Evolutionary conservation across 1,140 invertebrate species (phyloP), one percentile per base, ranked within the genome.

Genomic region (Delia radicum): DNA sequence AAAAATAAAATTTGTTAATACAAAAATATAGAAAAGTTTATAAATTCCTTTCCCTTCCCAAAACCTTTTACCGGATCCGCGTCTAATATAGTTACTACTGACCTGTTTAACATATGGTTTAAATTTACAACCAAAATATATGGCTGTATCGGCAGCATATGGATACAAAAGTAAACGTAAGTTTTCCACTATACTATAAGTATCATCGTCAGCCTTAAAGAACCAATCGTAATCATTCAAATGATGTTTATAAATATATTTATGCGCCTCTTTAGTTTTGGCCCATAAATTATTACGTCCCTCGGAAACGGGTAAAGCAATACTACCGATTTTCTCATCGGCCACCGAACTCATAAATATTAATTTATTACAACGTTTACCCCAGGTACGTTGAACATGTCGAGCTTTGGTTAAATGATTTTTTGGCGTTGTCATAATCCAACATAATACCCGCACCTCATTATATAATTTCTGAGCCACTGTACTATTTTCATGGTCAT

Each of bases 371-470:
- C 97, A 99, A 28, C 97, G 88, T 83, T 93, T 93, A 0, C 94
- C 96, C 98, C 98, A 99, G 0, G 98, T 99, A 2, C 94, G 92
- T 85, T 97, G 96, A 0, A 99, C 96, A 79, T 98, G 96, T 21
- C 90, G 90, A 0, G 97, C 97, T 87, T 96, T 97, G 75, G 90
- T 93, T 79, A 95, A 88, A 81, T 99, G 95, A 83, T 97, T 98
- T 42, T 89, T 90, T 4, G 96, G 97, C 77, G 91, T 92, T 0
- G 97, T 99, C 94, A 99, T 96, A 8, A 99, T 89, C 96, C 97
- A 99, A 85, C 98, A 99, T 0, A 99, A 88, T 0, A 99, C 92
- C 55, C 94, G 89, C 18, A 95, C 91, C 82, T 92, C 92, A 74
- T 91, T 90, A 3, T 91, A 88, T 67, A 99, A 85, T 75, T 93